Percentiles rank a stretch among this genome's conserved stretches.
These are phyloP conservation scores for Dreissena polymorpha DNA, from an alignment of 1,140 invertebrate species.

Conservation along the genomic window DNA sequence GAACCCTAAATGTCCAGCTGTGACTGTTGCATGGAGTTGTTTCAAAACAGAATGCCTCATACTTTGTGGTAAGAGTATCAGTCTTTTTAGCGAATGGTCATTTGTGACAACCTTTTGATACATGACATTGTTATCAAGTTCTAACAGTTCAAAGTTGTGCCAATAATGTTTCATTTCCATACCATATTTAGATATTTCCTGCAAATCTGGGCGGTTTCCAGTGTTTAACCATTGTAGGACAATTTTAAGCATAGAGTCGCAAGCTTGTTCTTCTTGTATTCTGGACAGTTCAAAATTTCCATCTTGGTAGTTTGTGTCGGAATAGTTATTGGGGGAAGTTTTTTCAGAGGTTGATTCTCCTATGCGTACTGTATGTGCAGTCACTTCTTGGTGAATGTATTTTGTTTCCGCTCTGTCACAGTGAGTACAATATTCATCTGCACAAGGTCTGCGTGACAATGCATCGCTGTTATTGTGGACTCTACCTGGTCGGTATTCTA, in stretches of 20 bases:
- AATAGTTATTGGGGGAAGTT: too few species aligned
- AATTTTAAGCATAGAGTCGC: too few species aligned
- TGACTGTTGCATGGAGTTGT: conserved; percentile 4
- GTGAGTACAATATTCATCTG: too few species aligned
- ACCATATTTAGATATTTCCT: conserved; percentile 4
- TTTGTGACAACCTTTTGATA: conserved; percentile 4
- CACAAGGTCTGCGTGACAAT: too few species aligned
- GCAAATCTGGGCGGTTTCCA: background rate
- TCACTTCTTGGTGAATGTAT: too few species aligned
- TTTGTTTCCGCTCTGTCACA: too few species aligned
- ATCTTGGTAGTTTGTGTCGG: too few species aligned
- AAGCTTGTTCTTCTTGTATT: too few species aligned
- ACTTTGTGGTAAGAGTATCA: background rate
- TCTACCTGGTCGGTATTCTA: conserved; percentile 47
- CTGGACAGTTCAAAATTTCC: too few species aligned
- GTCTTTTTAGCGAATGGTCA: background rate
- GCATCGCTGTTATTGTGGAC: conserved; percentile 53
- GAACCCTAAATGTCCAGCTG: too few species aligned
- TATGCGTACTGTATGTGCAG: too few species aligned
- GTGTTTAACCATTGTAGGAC: background rate
- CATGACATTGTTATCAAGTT: background rate
- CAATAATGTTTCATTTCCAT: conserved; percentile 10
- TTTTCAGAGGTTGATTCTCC: too few species aligned
- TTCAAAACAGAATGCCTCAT: background rate
- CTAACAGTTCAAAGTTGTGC: conserved; percentile 21